A percentile compares a stretch with the other conserved stretches of the same genome.
phyloP scores from a whole-genome alignment of 2,797 vertebrate genomes.

The Bufotes viridis region DNA sequence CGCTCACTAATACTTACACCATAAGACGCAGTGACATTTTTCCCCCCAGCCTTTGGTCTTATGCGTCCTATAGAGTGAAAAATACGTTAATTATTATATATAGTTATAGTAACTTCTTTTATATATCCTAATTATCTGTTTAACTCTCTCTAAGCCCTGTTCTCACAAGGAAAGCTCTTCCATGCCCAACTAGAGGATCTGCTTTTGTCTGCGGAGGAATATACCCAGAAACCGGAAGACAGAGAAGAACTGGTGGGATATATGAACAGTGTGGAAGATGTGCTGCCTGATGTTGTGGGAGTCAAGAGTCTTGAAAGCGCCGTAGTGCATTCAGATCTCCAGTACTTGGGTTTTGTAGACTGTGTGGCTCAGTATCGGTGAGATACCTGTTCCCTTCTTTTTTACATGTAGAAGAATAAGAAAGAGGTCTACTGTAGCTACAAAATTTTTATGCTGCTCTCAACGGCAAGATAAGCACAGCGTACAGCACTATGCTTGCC shows the following conservation, averaged over 20 bases:
- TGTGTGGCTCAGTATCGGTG: conserved; percentile 93
- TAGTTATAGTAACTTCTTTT: neutral
- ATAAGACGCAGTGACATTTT: too few species aligned
- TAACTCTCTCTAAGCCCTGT: conserved; percentile 76
- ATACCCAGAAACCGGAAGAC: conserved; percentile 61
- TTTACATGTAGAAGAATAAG: neutral
- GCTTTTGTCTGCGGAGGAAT: conserved; percentile 69
- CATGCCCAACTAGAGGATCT: conserved; percentile 83
- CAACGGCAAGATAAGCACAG: too few species aligned
- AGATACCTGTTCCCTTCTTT: conserved; percentile 49
- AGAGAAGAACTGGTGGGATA: conserved; percentile 75
- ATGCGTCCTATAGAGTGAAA: too few species aligned
- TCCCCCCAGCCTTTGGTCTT: too few species aligned
- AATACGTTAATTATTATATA: too few species aligned
- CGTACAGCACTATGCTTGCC: too few species aligned
- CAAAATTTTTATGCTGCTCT: too few species aligned
- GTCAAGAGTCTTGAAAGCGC: conserved; percentile 89
- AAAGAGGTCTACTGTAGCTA: too few species aligned
- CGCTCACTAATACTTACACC: too few species aligned
- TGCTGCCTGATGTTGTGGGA: conserved; percentile 81
- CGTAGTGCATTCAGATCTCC: conserved; percentile 82
- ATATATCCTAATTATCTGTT: neutral
- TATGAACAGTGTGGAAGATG: conserved; percentile 82
- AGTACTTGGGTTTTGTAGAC: conserved; percentile 89
- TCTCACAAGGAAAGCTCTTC: conserved; percentile 86